These are phyloP conservation scores for Drosophila conformis DNA, from an alignment of 2,888 invertebrate genomes.

Conservation along the genomic window DNA sequence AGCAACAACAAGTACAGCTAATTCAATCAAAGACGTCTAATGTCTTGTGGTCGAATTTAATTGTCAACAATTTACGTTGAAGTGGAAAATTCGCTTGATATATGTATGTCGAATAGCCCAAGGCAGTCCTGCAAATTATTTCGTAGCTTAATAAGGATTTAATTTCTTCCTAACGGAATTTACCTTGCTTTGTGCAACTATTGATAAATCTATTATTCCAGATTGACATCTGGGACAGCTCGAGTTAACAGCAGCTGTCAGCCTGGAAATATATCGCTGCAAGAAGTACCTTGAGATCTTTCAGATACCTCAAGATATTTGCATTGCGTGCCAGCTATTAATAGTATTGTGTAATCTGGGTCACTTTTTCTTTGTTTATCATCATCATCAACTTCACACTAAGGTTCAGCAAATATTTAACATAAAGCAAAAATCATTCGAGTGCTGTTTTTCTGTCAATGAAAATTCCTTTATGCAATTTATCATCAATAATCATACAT, in stretches of 20 bases:
- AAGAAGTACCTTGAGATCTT: neutral
- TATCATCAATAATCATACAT: no score
- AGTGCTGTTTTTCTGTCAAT: neutral
- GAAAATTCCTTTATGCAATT: neutral
- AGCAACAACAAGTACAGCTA: conserved; percentile 6
- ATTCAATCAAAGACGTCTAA: conserved; percentile 13
- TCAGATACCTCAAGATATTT: neutral
- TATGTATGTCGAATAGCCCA: conserved; percentile 1
- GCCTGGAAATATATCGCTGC: neutral
- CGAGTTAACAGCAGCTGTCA: conserved; percentile 17
- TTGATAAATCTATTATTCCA: conserved; percentile 7
- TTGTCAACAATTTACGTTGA: conserved; percentile 21
- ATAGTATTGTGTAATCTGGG: neutral
- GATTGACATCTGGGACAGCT: conserved; percentile 15
- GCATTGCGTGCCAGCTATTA: neutral
- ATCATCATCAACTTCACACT: neutral
- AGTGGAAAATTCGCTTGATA: neutral
- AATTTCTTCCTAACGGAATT: neutral
- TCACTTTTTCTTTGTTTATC: neutral
- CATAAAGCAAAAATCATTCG: neutral
- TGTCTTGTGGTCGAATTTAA: conserved; percentile 27
- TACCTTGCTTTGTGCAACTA: neutral
- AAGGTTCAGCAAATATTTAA: neutral
- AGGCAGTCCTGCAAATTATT: neutral
- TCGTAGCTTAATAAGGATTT: conserved; percentile 7